Conservation (phyloP, 37 sponge, comb jelly and placozoan species). For the Axinella damicornis region DNA sequence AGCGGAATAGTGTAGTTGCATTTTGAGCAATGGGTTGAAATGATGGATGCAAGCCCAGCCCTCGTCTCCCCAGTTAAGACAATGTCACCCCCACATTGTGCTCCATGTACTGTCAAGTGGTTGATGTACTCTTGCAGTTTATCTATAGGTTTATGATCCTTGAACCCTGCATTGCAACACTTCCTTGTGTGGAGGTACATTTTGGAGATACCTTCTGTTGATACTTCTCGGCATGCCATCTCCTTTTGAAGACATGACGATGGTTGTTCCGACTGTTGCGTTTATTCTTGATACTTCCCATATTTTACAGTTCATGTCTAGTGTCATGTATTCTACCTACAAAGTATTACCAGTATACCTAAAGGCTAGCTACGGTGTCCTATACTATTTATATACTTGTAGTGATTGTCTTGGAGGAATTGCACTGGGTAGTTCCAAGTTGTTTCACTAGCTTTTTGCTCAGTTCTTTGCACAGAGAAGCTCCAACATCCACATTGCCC, state of each 20-base stretch:
- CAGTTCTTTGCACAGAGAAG: too few species aligned
- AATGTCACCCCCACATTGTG: background rate
- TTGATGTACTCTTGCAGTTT: background rate
- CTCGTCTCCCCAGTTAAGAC: background rate
- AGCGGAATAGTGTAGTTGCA: background rate
- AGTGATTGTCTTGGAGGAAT: too few species aligned
- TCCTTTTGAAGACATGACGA: background rate
- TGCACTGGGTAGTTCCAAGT: too few species aligned
- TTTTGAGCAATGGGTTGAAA: background rate
- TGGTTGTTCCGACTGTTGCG: background rate
- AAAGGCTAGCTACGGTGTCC: too few species aligned
- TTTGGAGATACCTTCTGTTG: background rate
- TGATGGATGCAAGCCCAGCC: constrained; percentile 1
- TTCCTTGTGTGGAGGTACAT: background rate
- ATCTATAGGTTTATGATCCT: background rate
- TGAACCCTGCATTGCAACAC: background rate
- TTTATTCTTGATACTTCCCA: background rate
- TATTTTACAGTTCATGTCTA: background rate
- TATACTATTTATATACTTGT: too few species aligned
- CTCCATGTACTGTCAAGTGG: background rate
- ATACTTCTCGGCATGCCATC: background rate
- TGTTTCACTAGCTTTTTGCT: too few species aligned
- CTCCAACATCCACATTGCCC: too few species aligned
- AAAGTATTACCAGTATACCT: too few species aligned
- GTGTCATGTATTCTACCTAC: too few species aligned